Base-by-base conservation (phyloP, 2,888 invertebrate species). In the Acrobasis suavella region DNA sequence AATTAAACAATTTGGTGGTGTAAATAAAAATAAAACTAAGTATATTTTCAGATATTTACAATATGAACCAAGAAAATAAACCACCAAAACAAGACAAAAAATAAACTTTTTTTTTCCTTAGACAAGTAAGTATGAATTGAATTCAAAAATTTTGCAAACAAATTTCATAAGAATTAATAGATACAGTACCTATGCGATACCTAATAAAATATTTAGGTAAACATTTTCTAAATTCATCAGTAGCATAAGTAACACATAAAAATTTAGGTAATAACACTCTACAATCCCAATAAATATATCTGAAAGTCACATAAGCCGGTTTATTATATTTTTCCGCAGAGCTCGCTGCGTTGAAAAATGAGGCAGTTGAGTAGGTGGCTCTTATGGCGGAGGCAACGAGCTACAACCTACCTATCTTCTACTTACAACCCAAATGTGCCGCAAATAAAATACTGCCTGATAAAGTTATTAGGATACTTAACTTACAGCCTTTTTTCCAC, bases 331-430 rank as follows among this genome's bases (percentile, higher is more conserved):
- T 60, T 51, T 50, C 50, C 59, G 50, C 59, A 50, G 39, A 50
- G 16, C 10, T 50, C 22, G 58, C 46, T n/a, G 14, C 49, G 59
- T 60, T 60, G 59, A 60, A 60, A 60, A 60, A 60, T 60, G 59
- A 60, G 59, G 50, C 50, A 38, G 38, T 60, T 50, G 50, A 50
- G 59, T 39, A 56, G 56, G 56, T 46, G 42, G 56, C 56, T 42
- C 56, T 42, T 56, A 56, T 56, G 46, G 14, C 56, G 42, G 42
- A 12, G 56, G 42, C 42, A 56, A 56, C 56, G 42, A 56, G 39
- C 56, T 42, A 42, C 17, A 56, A 46, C 42, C 56, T 32, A 32
- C 32, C 32, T 32, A 32, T 32, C 5, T 32, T 32, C 32, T 32
- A 32, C 32, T 32, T 32, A 32, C 17, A 56, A 46, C 42, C 56